Base-by-base conservation (phyloP, 2,888 invertebrate species). In the Timema cristinae region DNA sequence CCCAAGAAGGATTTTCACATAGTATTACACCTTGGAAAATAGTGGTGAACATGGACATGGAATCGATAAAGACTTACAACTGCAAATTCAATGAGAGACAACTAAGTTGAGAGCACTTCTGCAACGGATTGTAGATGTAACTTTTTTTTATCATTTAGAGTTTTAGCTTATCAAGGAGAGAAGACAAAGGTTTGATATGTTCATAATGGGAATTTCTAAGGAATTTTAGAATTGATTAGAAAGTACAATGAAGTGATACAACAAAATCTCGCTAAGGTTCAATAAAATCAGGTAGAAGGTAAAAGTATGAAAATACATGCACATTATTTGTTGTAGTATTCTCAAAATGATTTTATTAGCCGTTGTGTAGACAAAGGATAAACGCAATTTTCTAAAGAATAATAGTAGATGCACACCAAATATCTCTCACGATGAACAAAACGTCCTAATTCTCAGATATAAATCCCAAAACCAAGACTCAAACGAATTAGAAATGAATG, bases 101-200 rank as follows among this genome's bases (percentile, higher is more conserved):
- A 59, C 32, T 32, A 32, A 8, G 10, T 59, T 4, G 59, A 59
- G 32, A 59, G 59, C 8, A 16, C 9, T 59, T 16, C 32, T 59
- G 32, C 59, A 59, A 59, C 9, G 15, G 32, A 59, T 13, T 11
- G 16, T 59, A 32, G 15, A 5, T 2, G 32, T 8, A 59, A 59
- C 15, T 59, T 59, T 59, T 16, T 59, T 59, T 8, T 59, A 16
- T 59, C 9, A 11, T 8, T 9, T n/a, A 32, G n/a, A n/a, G 54
- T 54, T 54, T 54, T 32, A n/a, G 54, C 54, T 54, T 54, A 2
- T n/a, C 54, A 54, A 54, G n/a, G 54, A n/a, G n/a, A 54, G n/a
- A 54, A 54, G 11, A 13, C 54, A 13, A 11, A 54, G 11, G 4
- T 54, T 2, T 11, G n/a, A 13, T 1, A 13, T 54, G 2, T 16